Evolutionary conservation across 2,888 invertebrate genomes (phyloP), one percentile per base, ranked within the genome.

Genomic region (Morpho helenor): DNA sequence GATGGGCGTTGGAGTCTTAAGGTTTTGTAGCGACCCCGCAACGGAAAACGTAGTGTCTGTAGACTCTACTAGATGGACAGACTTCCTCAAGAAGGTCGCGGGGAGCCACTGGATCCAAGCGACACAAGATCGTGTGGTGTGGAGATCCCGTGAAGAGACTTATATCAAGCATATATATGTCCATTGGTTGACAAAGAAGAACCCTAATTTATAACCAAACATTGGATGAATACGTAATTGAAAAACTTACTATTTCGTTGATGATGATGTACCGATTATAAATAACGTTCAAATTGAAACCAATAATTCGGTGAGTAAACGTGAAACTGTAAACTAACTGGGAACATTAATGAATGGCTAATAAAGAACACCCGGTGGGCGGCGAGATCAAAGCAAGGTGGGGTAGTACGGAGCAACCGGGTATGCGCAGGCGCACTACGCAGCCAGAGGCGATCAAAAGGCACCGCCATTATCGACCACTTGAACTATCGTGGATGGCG

Each of bases 391-490:
- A 88, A 86, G 76, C 68, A 64, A 60, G 54, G 53, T 61, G 60
- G 63, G 39, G 57, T 54, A 31, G 58, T 54, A 52, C 56, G 31
- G 41, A 57, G 60, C 58, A 63, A 51, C 60, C 51, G 63, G 45
- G 62, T 60, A 74, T 72, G 72, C 73, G 72, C 66, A 65, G 72
- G 72, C 66, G 67, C 58, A 57, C 52, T 54, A 52, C 66, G 66
- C 68, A 63, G 71, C 69, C 73, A 65, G 63, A 62, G 61, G 60
- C 73, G 75, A 80, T 84, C 84, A 87, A 86, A 83, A 16, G 16
- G 85, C 66, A 73, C 79, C 80, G 82, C 74, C 80, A 76, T 82
- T 84, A 84, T 83, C 82, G 76, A 70, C 79, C 76, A 80, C 83
- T 81, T 76, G 77, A 78, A 75, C 77, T 79, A 79, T 77, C 76